A percentile compares a stretch with the other conserved stretches of the same genome.
Conservation (phyloP, 2,113 vertebrate species). For the Monopterus albus region DNA sequence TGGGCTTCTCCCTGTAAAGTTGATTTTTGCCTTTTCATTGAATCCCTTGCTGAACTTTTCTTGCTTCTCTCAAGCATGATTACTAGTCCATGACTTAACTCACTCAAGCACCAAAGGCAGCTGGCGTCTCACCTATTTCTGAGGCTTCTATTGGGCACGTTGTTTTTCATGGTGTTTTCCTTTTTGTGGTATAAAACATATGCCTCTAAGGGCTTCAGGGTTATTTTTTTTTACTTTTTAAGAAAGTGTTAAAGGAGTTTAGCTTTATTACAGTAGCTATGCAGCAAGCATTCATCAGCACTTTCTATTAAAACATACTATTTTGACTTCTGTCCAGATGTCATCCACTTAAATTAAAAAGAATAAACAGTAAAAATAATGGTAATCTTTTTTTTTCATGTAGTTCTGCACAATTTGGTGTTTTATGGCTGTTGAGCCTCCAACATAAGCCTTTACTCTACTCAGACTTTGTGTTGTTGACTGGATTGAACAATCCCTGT, state of each 20-base stretch:
- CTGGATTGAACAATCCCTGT: background rate
- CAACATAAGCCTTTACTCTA: background rate
- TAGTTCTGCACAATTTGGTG: background rate
- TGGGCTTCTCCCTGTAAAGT: background rate
- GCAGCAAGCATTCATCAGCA: background rate
- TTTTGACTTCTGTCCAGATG: background rate
- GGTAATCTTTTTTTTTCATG: too few species aligned
- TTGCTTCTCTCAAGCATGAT: constrained; percentile 31
- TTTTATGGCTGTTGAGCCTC: background rate
- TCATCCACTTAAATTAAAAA: too few species aligned
- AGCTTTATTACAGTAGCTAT: background rate
- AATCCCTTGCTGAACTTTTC: constrained; percentile 35
- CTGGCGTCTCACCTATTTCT: constrained; percentile 9
- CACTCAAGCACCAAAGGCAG: constrained; percentile 17
- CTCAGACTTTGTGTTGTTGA: background rate
- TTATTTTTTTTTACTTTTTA: background rate
- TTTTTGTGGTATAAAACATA: constrained; percentile 16
- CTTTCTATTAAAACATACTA: background rate
- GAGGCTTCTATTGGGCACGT: constrained; percentile 1
- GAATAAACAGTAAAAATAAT: too few species aligned
- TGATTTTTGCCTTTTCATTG: constrained; percentile 19
- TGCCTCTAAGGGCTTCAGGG: background rate
- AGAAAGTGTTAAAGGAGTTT: too few species aligned
- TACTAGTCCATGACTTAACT: constrained; percentile 31
- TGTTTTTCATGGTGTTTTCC: constrained; percentile 8